Percentiles rank a stretch among this genome's conserved stretches.
These are phyloP conservation scores for Dallia pectoralis DNA, from an alignment of 2,797 vertebrate genomes.

Conservation along the genomic window DNA sequence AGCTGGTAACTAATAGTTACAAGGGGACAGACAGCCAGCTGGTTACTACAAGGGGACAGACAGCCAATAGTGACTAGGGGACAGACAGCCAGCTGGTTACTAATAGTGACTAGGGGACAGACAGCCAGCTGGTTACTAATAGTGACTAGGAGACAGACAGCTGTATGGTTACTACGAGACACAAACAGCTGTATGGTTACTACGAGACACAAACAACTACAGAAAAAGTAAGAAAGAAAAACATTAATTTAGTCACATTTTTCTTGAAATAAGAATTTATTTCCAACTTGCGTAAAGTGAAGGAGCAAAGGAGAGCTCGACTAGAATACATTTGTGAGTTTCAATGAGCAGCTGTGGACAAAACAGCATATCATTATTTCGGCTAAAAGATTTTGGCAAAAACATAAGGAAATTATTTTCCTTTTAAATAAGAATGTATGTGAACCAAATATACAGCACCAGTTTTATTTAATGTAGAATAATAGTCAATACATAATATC, in stretches of 20 bases:
- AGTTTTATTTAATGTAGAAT: too few species aligned
- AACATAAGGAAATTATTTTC: conserved; percentile 20
- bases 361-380: conserved; percentile 2
- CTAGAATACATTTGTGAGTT: conserved; percentile 38
- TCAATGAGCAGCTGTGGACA: conserved; percentile 20
- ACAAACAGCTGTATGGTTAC: not conserved
- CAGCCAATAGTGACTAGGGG: too few species aligned
- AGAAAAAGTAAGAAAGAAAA: conserved; percentile 18
- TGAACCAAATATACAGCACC: too few species aligned
- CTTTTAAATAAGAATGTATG: too few species aligned
- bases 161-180: not conserved
- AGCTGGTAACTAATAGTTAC: too few species aligned
- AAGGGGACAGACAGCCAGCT: too few species aligned
- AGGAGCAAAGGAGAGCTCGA: conserved; percentile 46
- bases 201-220: conserved; percentile 21
- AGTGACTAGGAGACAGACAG: not conserved
- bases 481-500: too few species aligned
- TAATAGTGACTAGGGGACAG: conserved; percentile 16
- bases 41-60: too few species aligned
- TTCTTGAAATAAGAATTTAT: conserved; percentile 29
- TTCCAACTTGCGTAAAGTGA: conserved; percentile 35
- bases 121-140: conserved; percentile 16
- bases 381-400: conserved; percentile 19
- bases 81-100: not conserved
- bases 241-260: conserved; percentile 24